Base-by-base conservation (phyloP, 1,140 invertebrate species). In the Eupristina koningsbergeri region DNA sequence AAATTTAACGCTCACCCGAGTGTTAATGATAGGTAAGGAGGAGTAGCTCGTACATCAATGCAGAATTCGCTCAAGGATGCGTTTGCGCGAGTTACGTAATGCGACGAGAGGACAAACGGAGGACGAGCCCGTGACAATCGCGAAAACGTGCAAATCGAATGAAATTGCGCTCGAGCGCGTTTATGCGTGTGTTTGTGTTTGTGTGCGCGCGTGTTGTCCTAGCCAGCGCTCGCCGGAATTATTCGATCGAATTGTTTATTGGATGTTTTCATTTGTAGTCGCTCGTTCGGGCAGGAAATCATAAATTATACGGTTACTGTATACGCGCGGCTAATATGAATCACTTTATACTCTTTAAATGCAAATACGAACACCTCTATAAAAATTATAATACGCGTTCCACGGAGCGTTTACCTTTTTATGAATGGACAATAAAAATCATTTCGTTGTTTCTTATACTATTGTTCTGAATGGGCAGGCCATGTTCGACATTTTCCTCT, bases 241-340 rank as follows among this genome's bases (percentile, higher is more conserved):
- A 69, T 53, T 53, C 78, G 78, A 69, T 69, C 47, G 63, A 26
- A 80, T 71, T 73, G 79, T 80, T 73, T 41, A 73, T 74, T 73
- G 34, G 58, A 81, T 75, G 80, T 74, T 81, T 81, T 81, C 34
- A 75, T 75, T 74, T 63, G 69, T 64, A 80, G 64, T 69, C 29
- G 63, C n/a, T 50, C 31, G 31, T 17, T 41, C 26, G 50, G 45
- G 0, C 69, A 47, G 80, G 80, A 81, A 81, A 39, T 15, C 53
- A 64, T 81, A 74, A 81, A 81, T 81, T 81, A 74, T 45, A 63
- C 80, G 36, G 50, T 81, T 81, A 47, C 50, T 39, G 69, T 75
- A 45, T 64, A 73, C 13, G n/a, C 6, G n/a, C 41, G 1, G 31
- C 61, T 47, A 69, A 47, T 61, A 13, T 29, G 41, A 47, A 80